These are phyloP conservation scores for Unio delphinus DNA, from an alignment of 2,888 invertebrate genomes.

Conservation along the genomic window DNA sequence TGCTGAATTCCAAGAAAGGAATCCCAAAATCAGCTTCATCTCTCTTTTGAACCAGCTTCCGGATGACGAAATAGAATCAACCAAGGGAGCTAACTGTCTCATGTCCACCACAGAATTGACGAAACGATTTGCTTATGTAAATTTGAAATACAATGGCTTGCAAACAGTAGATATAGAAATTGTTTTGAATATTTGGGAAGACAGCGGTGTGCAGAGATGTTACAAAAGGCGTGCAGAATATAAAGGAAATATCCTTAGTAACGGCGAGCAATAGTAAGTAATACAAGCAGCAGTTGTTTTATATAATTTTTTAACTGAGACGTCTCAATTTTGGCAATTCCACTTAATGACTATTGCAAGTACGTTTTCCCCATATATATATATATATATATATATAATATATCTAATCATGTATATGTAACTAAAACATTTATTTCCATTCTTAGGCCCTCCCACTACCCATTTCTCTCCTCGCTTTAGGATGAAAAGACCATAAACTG, in stretches of 20 bases:
- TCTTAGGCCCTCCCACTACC: too few relatives aligned
- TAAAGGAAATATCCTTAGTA: constrained; percentile 30
- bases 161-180: constrained; percentile 33
- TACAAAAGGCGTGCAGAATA: constrained; percentile 40
- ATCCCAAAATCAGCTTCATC: constrained; percentile 48
- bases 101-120: constrained; percentile 30
- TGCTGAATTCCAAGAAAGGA: constrained; percentile 45
- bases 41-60: constrained; percentile 41
- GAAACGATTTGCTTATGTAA: constrained; percentile 30
- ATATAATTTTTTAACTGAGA: too few relatives aligned
- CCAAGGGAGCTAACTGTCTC: constrained; percentile 33
- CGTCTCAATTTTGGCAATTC: too few relatives aligned
- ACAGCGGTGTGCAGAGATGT: constrained; percentile 50
- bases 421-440: too few relatives aligned
- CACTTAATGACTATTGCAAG: too few relatives aligned
- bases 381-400: too few relatives aligned
- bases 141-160: constrained; percentile 34
- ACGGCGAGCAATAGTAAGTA: constrained; percentile 58
- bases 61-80: constrained; percentile 33
- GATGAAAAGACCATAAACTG: too few relatives aligned
- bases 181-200: constrained; percentile 51
- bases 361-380: too few relatives aligned
- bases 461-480: too few relatives aligned
- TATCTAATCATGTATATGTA: too few relatives aligned
- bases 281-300: neutral